These are phyloP conservation scores for Urocyon cinereoargenteus DNA, from an alignment of 2,797 vertebrate genomes.

Conservation along the genomic window DNA sequence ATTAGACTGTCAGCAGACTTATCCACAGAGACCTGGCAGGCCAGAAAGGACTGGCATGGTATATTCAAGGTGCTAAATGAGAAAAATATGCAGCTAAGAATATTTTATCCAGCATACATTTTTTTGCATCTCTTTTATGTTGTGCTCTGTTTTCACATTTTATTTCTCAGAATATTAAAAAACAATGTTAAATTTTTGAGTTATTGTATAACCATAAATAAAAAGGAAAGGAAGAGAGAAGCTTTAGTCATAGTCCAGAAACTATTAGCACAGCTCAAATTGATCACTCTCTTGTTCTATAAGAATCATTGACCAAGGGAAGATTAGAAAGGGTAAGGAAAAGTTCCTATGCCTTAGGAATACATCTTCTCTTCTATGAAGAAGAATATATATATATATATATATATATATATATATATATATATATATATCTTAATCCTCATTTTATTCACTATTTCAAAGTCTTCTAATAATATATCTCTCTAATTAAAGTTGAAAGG, in stretches of 20 bases:
- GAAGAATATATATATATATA: too few relatives aligned
- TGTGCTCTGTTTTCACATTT: not conserved
- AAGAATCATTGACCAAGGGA: not conserved
- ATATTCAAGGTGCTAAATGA: too few relatives aligned
- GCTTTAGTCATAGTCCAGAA: not conserved
- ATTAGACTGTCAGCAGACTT: too few relatives aligned
- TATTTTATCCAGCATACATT: too few relatives aligned
- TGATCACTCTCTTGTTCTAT: not conserved
- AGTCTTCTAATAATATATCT: not conserved
- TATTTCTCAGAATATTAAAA: not conserved
- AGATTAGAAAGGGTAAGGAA: not conserved
- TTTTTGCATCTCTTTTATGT: not conserved
- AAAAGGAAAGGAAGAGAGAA: not conserved
- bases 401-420: fast-evolving
- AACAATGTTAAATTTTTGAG: not conserved
- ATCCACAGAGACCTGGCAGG: too few relatives aligned
- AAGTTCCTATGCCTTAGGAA: not conserved
- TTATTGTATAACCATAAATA: conserved; percentile 1
- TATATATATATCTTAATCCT: not conserved
- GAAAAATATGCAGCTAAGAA: too few relatives aligned
- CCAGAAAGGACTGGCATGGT: too few relatives aligned
- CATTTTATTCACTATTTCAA: not conserved
- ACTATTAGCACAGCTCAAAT: not conserved
- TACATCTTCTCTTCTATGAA: not conserved
- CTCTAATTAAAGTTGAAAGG: not conserved